A percentile compares a stretch with the other conserved stretches of the same genome.
Conservation (phyloP, 2,888 invertebrate genomes). For the Hoplodrina blanda region DNA sequence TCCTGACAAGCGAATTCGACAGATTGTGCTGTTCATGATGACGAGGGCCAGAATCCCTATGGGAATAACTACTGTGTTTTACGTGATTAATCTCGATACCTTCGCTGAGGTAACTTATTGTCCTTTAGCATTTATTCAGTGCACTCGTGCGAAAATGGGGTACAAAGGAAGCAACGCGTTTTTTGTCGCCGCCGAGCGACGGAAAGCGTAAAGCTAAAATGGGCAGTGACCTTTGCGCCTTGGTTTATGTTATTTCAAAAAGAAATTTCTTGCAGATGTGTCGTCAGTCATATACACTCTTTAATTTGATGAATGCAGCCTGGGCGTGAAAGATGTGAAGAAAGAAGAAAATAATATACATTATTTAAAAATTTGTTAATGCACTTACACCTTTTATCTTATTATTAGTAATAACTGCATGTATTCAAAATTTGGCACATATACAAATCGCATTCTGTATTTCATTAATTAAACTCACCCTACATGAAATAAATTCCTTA, state of each 20-base stretch:
- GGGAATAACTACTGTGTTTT: slow-evolving; percentile 78
- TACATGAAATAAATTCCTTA: slow-evolving; percentile 36
- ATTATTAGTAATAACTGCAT: not conserved
- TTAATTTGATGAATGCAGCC: slow-evolving; percentile 80
- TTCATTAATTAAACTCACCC: slow-evolving; percentile 2
- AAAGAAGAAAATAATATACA: not conserved
- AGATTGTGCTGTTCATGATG: slow-evolving; percentile 79
- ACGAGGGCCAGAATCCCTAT: slow-evolving; percentile 76
- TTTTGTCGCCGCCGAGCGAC: not conserved
- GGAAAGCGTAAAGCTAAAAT: not conserved
- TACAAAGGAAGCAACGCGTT: not conserved
- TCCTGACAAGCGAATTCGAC: slow-evolving; percentile 66
- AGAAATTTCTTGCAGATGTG: slow-evolving; percentile 75
- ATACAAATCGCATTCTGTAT: slow-evolving; percentile 5
- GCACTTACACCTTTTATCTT: slow-evolving; percentile 6
- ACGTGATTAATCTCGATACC: slow-evolving; percentile 77
- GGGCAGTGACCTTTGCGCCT: not conserved
- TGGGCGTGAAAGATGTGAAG: slow-evolving; percentile 52
- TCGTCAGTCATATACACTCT: slow-evolving; percentile 76
- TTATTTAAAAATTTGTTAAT: not conserved
- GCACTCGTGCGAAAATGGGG: slow-evolving; percentile 6
- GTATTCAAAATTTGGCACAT: not conserved
- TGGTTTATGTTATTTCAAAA: not conserved
- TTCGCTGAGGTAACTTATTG: slow-evolving; percentile 75
- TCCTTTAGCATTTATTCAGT: slow-evolving; percentile 4